Evolutionary conservation across 2,113 vertebrate species (phyloP).

Genomic region (Hylia prasina): DNA sequence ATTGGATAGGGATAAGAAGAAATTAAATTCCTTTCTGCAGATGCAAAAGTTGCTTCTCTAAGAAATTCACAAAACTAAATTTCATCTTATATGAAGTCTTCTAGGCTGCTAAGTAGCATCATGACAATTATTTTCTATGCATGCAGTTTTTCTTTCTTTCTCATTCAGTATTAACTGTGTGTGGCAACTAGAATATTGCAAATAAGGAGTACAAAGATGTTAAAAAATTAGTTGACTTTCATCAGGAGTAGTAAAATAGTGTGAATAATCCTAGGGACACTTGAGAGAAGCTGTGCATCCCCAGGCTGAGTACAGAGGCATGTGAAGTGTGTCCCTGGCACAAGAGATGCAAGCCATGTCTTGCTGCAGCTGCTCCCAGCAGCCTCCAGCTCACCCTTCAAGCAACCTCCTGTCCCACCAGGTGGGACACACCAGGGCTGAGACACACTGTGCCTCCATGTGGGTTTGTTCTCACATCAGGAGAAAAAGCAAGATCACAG

Average conservation of each 20-base stretch:
- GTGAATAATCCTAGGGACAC: background rate
- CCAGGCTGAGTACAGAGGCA: background rate
- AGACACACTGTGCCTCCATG: background rate
- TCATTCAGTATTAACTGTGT: background rate
- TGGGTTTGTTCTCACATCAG: background rate
- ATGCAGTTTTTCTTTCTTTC: background rate
- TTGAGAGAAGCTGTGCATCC: background rate
- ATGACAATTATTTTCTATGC: background rate
- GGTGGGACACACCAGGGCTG: background rate
- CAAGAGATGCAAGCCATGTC: too few species aligned
- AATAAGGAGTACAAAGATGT: background rate
- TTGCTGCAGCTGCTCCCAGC: background rate
- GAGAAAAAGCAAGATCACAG: background rate
- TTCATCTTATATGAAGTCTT: background rate
- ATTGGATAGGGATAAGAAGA: background rate
- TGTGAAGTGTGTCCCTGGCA: background rate
- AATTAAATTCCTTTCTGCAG: slow-evolving; percentile 17
- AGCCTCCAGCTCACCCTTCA: background rate
- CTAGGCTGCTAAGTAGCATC: background rate
- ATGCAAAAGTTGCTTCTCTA: background rate
- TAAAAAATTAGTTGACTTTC: background rate
- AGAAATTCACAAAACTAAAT: background rate
- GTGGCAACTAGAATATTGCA: background rate
- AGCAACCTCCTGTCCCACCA: background rate
- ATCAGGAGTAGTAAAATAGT: background rate